phyloP scores from a whole-genome alignment of 2,113 vertebrate species.

The Phalacrocorax aristotelis region DNA sequence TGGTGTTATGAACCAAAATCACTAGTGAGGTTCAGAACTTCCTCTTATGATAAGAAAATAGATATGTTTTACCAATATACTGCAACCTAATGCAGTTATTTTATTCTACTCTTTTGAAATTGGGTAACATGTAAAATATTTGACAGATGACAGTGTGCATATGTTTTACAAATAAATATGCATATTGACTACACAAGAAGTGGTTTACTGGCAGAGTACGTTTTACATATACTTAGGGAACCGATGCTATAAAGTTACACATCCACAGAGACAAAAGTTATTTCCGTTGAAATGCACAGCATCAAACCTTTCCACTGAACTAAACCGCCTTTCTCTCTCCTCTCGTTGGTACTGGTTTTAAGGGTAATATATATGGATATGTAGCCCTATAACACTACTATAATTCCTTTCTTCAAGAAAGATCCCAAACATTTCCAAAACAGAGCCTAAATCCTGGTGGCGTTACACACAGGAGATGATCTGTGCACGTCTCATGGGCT shows the following conservation, averaged over 20 bases:
- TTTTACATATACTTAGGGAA: conserved; percentile 36
- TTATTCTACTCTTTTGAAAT: conserved; percentile 6
- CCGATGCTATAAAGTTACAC: not conserved
- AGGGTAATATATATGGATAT: not conserved
- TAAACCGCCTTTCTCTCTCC: not conserved
- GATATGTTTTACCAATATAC: not conserved
- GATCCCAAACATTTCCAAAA: not conserved
- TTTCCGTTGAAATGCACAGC: conserved; percentile 4
- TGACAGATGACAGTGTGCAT: conserved; percentile 18
- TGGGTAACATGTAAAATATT: not conserved
- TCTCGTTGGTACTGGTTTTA: not conserved
- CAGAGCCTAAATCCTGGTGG: not conserved
- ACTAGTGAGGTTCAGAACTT: not conserved
- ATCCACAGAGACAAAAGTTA: conserved; percentile 30
- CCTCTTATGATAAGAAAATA: not conserved
- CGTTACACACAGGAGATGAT: not conserved
- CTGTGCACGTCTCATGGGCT: not conserved
- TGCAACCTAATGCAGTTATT: not conserved
- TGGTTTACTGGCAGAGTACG: not conserved
- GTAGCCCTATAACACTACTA: not conserved
- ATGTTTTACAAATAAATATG: conserved; percentile 47
- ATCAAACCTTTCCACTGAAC: not conserved
- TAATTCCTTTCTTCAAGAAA: not conserved
- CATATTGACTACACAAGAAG: not conserved
- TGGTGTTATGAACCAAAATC: not conserved